A percentile compares a stretch with the other conserved stretches of the same genome.
These are phyloP conservation scores for Cryptoblepharus egeriae DNA, from an alignment of 2,797 vertebrate species.

Conservation along the genomic window DNA sequence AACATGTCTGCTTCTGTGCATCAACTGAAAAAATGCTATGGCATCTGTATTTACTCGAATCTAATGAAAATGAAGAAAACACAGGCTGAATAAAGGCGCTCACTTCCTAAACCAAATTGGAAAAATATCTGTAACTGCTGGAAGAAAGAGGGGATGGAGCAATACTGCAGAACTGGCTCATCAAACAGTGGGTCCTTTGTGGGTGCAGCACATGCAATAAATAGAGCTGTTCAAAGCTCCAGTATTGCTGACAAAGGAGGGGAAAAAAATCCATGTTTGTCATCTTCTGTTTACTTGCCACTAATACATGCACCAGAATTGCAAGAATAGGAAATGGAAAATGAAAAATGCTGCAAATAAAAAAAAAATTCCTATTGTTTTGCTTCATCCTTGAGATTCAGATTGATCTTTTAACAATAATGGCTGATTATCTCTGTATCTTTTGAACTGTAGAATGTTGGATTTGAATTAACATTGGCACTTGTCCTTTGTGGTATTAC, in stretches of 20 bases:
- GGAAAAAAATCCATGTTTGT: constrained; percentile 53
- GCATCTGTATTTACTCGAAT: too few relatives aligned
- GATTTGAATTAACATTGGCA: not conserved
- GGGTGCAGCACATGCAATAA: constrained; percentile 46
- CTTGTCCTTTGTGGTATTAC: not conserved
- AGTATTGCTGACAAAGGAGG: constrained; percentile 35
- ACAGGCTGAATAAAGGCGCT: accelerated
- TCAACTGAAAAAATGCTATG: not conserved
- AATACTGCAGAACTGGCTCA: constrained; percentile 54
- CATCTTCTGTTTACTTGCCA: constrained; percentile 52
- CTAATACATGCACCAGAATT: constrained; percentile 19
- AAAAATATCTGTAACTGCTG: constrained; percentile 10
- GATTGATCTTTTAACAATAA: not conserved
- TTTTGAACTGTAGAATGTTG: not conserved
- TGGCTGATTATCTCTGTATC: not conserved
- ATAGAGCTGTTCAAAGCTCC: constrained; percentile 65
- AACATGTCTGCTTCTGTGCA: not conserved
- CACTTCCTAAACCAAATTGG: constrained; percentile 17
- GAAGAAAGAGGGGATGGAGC: constrained; percentile 29
- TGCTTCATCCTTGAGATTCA: not conserved
- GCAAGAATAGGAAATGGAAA: not conserved
- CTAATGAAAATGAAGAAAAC: not conserved
- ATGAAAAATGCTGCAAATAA: not conserved
- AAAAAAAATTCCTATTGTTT: not conserved
- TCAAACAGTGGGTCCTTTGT: constrained; percentile 53